Base-by-base conservation (phyloP, 1,140 invertebrate species). In the Dufourea novaeangliae region DNA sequence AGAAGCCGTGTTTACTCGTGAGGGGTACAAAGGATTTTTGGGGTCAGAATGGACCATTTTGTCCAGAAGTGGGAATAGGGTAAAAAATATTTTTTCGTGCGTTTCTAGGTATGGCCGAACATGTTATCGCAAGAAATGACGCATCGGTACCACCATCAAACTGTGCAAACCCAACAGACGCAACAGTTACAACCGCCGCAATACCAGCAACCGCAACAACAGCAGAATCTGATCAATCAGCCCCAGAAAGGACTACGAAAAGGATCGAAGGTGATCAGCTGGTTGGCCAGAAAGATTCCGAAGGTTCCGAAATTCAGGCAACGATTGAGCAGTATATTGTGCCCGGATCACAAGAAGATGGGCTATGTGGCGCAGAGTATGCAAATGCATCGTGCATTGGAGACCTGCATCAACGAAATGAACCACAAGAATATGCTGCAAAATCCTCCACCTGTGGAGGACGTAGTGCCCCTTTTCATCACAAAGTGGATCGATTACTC, bases 401-500 rank as follows among this genome's bases (percentile, higher is more conserved):
- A 91, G 25, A 73, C 70, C 2, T 90, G 90, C 57, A 69, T 91
- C 0, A 67, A 76, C 1, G 88, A 88, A 10, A 86, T 86, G 52
- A 79, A 80, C 25, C 82, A 80, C 11, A 84, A 82, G 22, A 80
- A 86, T 12, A 59, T 78, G 46, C 29, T 56, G 2, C 69, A 71
- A 8, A 89, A 89, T 72, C 86, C 89, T 2, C 94, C 95, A 11
- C 93, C 93, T 11, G 88, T 93, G 50, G 92, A 94, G 5, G 83
- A 88, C 10, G 46, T 95, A 7, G 73, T 83, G 8, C 96, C 64
- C 91, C 95, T 89, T 91, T 96, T 90, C 95, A 95, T 96, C 91
- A 97, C 80, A 22, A 96, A 95, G 84, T 96, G 95, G 95, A 95
- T 96, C 54, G 95, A 96, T 89, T 96, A 96, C 87, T 95, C 95